Evolutionary conservation across 2,113 vertebrate species (phyloP).

Genomic region (Paedocypris sp.): DNA sequence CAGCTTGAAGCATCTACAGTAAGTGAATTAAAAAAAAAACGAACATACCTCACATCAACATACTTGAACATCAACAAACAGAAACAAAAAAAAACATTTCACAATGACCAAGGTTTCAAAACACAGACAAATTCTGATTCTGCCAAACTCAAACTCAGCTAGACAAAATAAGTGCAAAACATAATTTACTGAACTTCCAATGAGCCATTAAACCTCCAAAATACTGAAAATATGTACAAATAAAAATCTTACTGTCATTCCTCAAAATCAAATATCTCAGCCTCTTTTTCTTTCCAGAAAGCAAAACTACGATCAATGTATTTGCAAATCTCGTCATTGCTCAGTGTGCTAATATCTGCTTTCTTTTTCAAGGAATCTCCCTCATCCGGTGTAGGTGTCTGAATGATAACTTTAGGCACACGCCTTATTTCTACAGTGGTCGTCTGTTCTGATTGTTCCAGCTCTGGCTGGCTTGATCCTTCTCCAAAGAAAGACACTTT

Average conservation of each 20-base stretch:
- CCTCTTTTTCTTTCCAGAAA: conserved; percentile 97
- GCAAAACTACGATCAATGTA: conserved; percentile 92
- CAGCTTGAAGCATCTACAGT: too few species aligned
- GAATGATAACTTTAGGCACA: conserved; percentile 49
- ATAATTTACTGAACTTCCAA: conserved; percentile 20
- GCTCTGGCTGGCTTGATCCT: conserved; percentile 13
- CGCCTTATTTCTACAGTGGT: conserved; percentile 37
- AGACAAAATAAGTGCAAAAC: too few species aligned
- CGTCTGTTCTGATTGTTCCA: conserved; percentile 32
- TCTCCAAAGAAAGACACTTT: conserved; percentile 76
- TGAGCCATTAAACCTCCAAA: conserved; percentile 31
- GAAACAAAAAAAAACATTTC: too few species aligned
- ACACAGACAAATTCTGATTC: too few species aligned
- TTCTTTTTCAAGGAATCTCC: conserved; percentile 22
- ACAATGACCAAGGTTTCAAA: too few species aligned
- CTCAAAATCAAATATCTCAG: conserved; percentile 82
- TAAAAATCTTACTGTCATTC: conserved; percentile 35
- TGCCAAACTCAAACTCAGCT: too few species aligned
- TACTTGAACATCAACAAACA: too few species aligned
- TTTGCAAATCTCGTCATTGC: conserved; percentile 78
- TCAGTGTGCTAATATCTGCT: conserved; percentile 57
- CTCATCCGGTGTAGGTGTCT: conserved; percentile 48
- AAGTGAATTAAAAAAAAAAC: too few species aligned
- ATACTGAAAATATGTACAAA: not conserved
- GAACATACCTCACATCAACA: too few species aligned